phyloP scores from a whole-genome alignment of 2,888 invertebrate species.

The Branchellion lobata region DNA sequence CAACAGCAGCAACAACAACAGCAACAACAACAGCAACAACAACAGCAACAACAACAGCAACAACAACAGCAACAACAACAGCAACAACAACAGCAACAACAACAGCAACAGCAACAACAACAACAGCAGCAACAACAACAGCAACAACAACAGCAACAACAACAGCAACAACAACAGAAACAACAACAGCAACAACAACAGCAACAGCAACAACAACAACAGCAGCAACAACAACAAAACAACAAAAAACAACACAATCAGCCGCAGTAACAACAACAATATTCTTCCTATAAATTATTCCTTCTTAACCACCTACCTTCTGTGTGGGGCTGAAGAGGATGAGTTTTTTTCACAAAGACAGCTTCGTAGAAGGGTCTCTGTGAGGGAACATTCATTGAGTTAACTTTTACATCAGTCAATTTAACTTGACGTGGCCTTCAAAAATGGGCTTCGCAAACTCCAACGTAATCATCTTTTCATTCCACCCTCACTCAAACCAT shows the following conservation, averaged over 20 bases:
- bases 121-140: background rate
- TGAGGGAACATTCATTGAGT: no score
- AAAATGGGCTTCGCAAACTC: no score
- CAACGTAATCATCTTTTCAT: no score
- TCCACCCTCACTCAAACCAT: no score
- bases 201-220: background rate
- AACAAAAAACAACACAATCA: no score
- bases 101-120: background rate
- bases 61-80: conserved; percentile 19
- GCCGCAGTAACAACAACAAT: background rate
- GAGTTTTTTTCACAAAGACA: no score
- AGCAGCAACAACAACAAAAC: background rate
- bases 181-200: background rate
- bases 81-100: background rate
- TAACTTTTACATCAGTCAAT: no score
- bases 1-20: conserved; percentile 45
- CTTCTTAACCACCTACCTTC: no score
- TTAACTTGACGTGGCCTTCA: no score
- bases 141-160: background rate
- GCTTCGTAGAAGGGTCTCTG: no score
- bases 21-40: conserved; percentile 41
- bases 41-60: conserved; percentile 36
- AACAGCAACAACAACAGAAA: background rate
- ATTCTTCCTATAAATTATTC: background rate
- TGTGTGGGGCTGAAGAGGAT: no score